Evolutionary conservation across 2,797 vertebrate genomes (phyloP).

Genomic region (Notamacropus eugenii): DNA sequence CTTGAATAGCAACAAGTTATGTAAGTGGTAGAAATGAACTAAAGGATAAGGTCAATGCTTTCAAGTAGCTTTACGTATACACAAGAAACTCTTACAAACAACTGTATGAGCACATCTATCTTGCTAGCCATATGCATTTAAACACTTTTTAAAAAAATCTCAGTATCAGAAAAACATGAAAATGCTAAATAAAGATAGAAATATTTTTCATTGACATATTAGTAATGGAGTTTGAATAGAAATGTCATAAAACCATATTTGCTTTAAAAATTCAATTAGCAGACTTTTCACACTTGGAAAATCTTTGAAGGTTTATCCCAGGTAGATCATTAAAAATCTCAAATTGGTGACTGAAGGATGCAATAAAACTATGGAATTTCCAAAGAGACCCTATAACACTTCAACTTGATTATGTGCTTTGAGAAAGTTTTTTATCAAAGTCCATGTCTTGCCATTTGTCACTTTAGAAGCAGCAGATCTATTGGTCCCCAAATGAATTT

Average conservation of each 20-base stretch:
- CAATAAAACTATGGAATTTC: not conserved
- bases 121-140: not conserved
- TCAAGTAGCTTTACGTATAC: not conserved
- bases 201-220: not conserved
- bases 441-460: not conserved
- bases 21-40: not conserved
- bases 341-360: too few relatives aligned
- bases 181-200: not conserved
- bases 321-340: not conserved
- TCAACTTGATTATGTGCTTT: not conserved
- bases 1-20: not conserved
- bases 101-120: not conserved
- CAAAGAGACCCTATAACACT: not conserved
- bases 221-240: not conserved
- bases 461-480: not conserved
- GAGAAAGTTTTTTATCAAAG: not conserved
- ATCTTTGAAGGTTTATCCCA: not conserved
- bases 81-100: not conserved
- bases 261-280: not conserved
- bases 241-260: not conserved
- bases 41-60: not conserved
- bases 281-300: not conserved
- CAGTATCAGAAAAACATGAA: not conserved
- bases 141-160: not conserved
- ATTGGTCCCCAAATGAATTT: not conserved